Conservation (phyloP, 2,113 vertebrate species). For the Petroica traversi region DNA sequence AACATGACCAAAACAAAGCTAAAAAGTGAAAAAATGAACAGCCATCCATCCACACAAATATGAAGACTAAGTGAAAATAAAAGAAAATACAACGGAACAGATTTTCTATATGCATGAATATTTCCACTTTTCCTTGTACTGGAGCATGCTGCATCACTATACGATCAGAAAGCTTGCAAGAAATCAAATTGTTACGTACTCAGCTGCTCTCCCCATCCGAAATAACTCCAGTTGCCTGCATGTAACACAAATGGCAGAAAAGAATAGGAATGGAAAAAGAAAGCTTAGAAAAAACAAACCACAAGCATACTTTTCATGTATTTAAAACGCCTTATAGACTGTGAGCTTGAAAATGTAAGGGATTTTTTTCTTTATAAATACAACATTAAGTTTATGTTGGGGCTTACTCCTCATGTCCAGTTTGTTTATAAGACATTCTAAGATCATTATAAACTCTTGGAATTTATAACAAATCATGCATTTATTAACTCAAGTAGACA, state of each 20-base stretch:
- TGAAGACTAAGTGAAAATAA: not conserved
- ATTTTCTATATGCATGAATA: conserved; percentile 71
- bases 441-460: not conserved
- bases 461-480: not conserved
- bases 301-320: conserved; percentile 20
- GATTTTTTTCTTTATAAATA: not conserved
- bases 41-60: not conserved
- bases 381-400: not conserved
- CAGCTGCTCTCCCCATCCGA: conserved; percentile 92
- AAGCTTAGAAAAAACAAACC: conserved; percentile 62
- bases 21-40: not conserved
- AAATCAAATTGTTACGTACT: conserved; percentile 89
- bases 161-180: conserved; percentile 47
- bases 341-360: not conserved
- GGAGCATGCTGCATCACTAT: conserved; percentile 68
- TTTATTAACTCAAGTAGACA: not conserved
- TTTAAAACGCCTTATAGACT: not conserved
- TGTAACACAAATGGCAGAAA: conserved; percentile 80
- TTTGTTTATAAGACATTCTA: not conserved
- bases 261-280: conserved; percentile 69
- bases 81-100: not conserved
- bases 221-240: conserved; percentile 95
- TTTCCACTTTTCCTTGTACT: conserved; percentile 5
- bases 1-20: not conserved
- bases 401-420: not conserved